These are phyloP conservation scores for Nasonovia ribisnigri DNA, from an alignment of 2,888 invertebrate genomes.

Conservation along the genomic window DNA sequence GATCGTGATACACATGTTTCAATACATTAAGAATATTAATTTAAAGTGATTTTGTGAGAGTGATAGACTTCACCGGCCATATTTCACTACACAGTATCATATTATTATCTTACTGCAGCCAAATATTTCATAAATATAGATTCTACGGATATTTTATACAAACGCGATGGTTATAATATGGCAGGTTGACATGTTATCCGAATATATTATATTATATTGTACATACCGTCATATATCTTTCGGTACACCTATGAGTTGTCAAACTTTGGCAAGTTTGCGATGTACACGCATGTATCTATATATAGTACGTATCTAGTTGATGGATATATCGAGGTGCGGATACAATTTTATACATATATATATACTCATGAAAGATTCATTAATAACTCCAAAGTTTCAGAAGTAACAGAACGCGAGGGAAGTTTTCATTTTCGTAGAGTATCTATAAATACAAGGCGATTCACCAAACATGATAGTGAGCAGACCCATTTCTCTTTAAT, in stretches of 20 bases:
- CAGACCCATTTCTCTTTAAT: background rate
- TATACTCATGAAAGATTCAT: slow-evolving; percentile 14
- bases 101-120: background rate
- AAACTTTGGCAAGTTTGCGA: slow-evolving; percentile 36
- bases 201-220: slow-evolving; percentile 37
- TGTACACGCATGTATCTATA: background rate
- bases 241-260: slow-evolving; percentile 31
- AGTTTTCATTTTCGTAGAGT: background rate
- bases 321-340: slow-evolving; percentile 12
- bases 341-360: background rate
- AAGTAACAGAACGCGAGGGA: background rate
- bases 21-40: background rate
- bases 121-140: slow-evolving; percentile 17
- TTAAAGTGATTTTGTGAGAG: slow-evolving; percentile 1
- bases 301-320: background rate
- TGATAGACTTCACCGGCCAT: background rate
- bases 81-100: background rate
- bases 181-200: slow-evolving; percentile 31
- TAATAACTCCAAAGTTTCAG: slow-evolving; percentile 30
- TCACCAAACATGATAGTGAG: background rate
- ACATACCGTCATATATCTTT: background rate
- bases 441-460: background rate
- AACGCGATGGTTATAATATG: background rate
- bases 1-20: background rate
- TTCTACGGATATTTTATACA: background rate